A percentile compares a stretch with the other conserved stretches of the same genome.
phyloP scores from a whole-genome alignment of 2,113 vertebrate genomes.

The Anolis sagrei region DNA sequence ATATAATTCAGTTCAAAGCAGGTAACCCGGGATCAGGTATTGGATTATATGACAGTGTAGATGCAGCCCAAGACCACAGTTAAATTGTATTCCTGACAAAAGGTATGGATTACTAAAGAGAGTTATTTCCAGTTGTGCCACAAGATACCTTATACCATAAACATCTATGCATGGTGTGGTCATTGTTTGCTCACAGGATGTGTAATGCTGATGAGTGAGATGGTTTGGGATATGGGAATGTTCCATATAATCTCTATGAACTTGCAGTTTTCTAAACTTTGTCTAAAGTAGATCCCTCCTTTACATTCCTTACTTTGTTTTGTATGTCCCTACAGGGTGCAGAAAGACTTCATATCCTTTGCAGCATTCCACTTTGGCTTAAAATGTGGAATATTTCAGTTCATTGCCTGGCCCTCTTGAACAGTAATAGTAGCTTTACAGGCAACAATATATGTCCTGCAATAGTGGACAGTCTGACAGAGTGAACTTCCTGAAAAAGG shows the following conservation, averaged over 20 bases:
- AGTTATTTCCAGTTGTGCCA: background rate
- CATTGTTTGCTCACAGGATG: background rate
- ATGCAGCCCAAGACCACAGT: too few relatives aligned
- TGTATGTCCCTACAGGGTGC: background rate
- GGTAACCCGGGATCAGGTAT: too few relatives aligned
- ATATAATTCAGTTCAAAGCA: too few relatives aligned
- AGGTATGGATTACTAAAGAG: background rate
- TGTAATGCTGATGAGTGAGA: too few relatives aligned
- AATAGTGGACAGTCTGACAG: background rate
- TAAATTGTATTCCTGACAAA: background rate
- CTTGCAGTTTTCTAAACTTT: background rate
- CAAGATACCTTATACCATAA: background rate
- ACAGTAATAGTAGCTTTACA: background rate
- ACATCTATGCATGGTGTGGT: background rate
- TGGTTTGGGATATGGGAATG: background rate
- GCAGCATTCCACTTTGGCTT: background rate
- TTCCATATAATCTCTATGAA: background rate
- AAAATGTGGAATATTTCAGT: background rate
- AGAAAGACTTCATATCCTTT: background rate
- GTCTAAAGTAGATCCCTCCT: background rate
- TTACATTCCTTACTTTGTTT: constrained; percentile 5
- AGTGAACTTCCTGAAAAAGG: background rate
- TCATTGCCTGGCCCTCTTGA: background rate
- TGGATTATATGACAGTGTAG: too few relatives aligned
- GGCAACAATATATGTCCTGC: background rate